Conservation (phyloP, 2,113 vertebrate genomes). For the Hystrix brachyura region DNA sequence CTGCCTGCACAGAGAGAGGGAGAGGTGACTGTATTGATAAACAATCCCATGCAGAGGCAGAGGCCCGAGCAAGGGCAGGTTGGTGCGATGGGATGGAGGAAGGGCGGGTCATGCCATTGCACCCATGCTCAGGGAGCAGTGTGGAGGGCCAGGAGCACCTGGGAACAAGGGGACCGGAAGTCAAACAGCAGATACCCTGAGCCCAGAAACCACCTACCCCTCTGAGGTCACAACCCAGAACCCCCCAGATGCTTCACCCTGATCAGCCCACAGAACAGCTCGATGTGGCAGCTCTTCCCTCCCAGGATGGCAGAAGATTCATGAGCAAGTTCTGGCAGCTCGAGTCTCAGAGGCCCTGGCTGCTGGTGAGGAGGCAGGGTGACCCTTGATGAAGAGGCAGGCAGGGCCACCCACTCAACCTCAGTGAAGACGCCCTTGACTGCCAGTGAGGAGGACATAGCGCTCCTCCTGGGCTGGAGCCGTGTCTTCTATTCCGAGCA, state of each 20-base stretch:
- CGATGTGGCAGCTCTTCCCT: neutral
- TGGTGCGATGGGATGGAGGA: too few species aligned
- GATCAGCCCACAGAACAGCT: neutral
- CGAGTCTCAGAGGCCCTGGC: neutral
- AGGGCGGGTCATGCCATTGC: neutral
- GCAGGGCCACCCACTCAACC: fast-evolving
- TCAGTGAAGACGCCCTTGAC: neutral
- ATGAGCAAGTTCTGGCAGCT: neutral
- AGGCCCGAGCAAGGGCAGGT: neutral
- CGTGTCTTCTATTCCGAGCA: neutral
- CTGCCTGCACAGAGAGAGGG: neutral
- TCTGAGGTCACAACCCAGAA: neutral
- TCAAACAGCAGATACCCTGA: neutral
- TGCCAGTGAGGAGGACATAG: neutral
- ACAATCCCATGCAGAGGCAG: neutral
- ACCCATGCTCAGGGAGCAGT: neutral
- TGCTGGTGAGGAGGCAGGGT: neutral
- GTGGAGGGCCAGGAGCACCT: neutral
- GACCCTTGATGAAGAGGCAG: neutral
- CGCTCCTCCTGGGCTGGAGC: neutral
- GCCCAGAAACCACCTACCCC: neutral
- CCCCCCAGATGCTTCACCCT: neutral
- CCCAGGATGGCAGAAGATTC: neutral
- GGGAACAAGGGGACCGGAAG: neutral
- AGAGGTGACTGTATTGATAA: neutral